phyloP scores from a whole-genome alignment of 2,113 vertebrate genomes.

The Phalacrocorax carbo region DNA sequence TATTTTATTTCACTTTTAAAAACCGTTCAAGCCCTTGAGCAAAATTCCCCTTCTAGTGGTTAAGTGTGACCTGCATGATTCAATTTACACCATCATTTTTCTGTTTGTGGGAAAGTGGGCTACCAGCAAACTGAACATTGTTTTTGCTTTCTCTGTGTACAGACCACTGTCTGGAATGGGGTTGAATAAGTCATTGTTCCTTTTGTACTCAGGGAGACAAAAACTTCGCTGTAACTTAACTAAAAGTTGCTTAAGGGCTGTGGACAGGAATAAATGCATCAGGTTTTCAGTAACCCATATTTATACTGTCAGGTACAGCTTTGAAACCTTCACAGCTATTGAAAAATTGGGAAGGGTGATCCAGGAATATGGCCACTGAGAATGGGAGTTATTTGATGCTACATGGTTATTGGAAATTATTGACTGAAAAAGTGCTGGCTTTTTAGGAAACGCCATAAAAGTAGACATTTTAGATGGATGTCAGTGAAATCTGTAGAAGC shows the following conservation, averaged over 20 bases:
- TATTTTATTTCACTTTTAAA: not conserved
- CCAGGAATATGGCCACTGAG: not conserved
- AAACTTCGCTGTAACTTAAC: not conserved
- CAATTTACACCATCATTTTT: not conserved
- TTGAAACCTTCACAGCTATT: not conserved
- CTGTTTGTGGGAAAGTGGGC: not conserved
- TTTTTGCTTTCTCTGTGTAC: not conserved
- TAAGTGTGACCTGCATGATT: not conserved
- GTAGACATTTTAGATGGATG: not conserved
- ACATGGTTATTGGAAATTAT: not conserved
- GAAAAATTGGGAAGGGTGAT: not conserved
- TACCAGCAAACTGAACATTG: not conserved
- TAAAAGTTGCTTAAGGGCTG: not conserved
- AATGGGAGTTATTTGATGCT: not conserved
- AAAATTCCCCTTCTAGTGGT: not conserved
- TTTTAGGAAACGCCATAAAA: conserved; percentile 27
- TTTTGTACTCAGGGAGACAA: not conserved
- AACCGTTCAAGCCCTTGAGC: not conserved
- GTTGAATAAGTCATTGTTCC: not conserved
- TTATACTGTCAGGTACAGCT: not conserved
- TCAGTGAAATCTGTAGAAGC: not conserved
- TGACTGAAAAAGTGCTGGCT: not conserved
- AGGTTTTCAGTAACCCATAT: not conserved
- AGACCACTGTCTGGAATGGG: not conserved
- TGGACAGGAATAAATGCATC: not conserved